These are phyloP conservation scores for Lacerta agilis DNA, from an alignment of 2,797 vertebrate genomes.

Conservation along the genomic window DNA sequence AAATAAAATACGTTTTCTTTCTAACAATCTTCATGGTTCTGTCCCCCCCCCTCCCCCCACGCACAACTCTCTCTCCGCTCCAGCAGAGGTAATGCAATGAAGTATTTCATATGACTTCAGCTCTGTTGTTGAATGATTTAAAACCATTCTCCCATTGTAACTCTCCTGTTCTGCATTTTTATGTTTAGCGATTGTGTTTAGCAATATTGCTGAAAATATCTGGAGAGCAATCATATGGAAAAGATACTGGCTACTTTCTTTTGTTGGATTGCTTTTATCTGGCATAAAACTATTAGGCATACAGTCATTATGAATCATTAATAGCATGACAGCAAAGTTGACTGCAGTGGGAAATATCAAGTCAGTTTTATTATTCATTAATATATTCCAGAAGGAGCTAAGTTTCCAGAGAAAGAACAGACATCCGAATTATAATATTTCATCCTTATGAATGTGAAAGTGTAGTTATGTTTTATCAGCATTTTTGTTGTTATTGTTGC, in stretches of 20 bases:
- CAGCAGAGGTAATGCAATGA: conserved; percentile 67
- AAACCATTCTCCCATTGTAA: conserved; percentile 71
- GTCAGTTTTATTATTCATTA: conserved; percentile 85
- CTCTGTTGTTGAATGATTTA: conserved; percentile 70
- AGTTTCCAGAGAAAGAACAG: conserved; percentile 79
- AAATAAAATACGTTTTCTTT: conserved; percentile 64
- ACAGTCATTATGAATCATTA: conserved; percentile 84
- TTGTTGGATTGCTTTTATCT: conserved; percentile 77
- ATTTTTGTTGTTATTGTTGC: conserved; percentile 75
- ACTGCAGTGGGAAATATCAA: conserved; percentile 80
- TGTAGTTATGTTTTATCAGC: conserved; percentile 74
- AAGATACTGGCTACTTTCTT: conserved; percentile 71
- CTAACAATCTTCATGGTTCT: conserved; percentile 38
- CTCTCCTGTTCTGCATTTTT: conserved; percentile 70
- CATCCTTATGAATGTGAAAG: conserved; percentile 75
- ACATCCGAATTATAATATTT: conserved; percentile 81
- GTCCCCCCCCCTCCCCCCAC: too few relatives aligned
- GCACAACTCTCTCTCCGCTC: conserved; percentile 49
- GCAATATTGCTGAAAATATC: conserved; percentile 70
- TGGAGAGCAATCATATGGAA: conserved; percentile 64
- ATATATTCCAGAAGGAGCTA: conserved; percentile 78
- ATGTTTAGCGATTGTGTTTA: conserved; percentile 71
- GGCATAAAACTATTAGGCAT: conserved; percentile 76
- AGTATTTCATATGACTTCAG: conserved; percentile 68
- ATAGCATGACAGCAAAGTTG: conserved; percentile 81